Conservation (phyloP, 2,888 invertebrate species). For the Chirona hameri region DNA sequence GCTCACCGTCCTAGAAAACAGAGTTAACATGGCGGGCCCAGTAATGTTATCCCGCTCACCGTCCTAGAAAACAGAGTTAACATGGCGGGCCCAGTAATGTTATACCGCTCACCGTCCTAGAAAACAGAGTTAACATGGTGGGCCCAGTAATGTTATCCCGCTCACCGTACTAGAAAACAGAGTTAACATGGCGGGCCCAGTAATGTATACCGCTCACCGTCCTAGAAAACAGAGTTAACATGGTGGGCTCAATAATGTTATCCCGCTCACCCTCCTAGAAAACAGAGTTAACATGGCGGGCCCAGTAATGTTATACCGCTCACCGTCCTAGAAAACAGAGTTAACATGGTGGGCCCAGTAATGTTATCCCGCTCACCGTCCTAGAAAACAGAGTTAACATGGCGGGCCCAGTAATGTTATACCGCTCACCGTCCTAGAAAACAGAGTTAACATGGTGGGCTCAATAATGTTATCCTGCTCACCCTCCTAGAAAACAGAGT, state of each 20-base stretch:
- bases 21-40: background rate
- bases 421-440: too few relatives aligned
- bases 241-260: too few relatives aligned
- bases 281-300: background rate
- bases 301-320: background rate
- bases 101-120: constrained; percentile 35
- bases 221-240: too few relatives aligned
- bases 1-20: too few relatives aligned
- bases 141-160: background rate
- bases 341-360: background rate
- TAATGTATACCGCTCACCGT: constrained; percentile 35
- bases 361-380: constrained; percentile 52
- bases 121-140: background rate
- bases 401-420: background rate
- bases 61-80: background rate
- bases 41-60: constrained; percentile 35
- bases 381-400: background rate
- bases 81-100: background rate
- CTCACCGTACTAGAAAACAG: constrained; percentile 38
- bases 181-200: too few relatives aligned
- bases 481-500: too few relatives aligned
- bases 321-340: background rate
- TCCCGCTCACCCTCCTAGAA: constrained; percentile 35
- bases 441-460: too few relatives aligned
- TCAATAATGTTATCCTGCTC: too few relatives aligned